Evolutionary conservation across 2,888 invertebrate genomes (phyloP), one percentile per base, ranked within the genome.

Genomic region (Ochlodes sylvanus): DNA sequence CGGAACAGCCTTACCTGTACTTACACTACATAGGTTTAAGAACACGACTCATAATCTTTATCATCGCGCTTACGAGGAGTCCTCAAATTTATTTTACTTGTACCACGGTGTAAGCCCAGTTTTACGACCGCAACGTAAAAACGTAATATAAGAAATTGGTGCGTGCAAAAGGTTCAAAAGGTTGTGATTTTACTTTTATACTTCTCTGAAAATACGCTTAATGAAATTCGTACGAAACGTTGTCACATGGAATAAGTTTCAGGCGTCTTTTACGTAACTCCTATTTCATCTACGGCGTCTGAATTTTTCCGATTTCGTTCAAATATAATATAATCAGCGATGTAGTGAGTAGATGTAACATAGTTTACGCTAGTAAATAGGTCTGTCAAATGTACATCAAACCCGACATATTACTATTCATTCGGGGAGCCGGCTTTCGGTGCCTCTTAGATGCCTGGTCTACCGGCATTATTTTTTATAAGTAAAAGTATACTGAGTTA

Each of bases 1-100:
- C 73, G 74, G 77, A 78, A 75, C 44, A 47, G 42, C 58, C 58
- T 60, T 65, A 67, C 61, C 61, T 67, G 61, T 56, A 56, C 47
- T 61, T 42, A 15, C 27, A 44, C 54, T 15, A 17, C 32, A 61
- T 52, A 58, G 58, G 21, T 52, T 63, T 42, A 55, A 21, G 55
- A 60, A 61, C 60, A 67, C 21, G 19, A 42, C 60, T 61, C 61
- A 47, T 61, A 32, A 67, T 67, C 55, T 67, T 67, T 67, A 67
- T 67, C 65, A 34, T 56, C 63, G 12, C 27, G 19, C 44, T 56
- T 17, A 27, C 21, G 54, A 60, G 50, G 44, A 58, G 34, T 66
- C 60, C 44, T 66, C 17, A 14, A 63, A 63, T 66, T 66, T 61
- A 66, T 66, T 66, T 66, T 58, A 66, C 66, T 66, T 61, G 60